Base-by-base conservation (phyloP, 2,888 invertebrate genomes). In the Phasia obesa region DNA sequence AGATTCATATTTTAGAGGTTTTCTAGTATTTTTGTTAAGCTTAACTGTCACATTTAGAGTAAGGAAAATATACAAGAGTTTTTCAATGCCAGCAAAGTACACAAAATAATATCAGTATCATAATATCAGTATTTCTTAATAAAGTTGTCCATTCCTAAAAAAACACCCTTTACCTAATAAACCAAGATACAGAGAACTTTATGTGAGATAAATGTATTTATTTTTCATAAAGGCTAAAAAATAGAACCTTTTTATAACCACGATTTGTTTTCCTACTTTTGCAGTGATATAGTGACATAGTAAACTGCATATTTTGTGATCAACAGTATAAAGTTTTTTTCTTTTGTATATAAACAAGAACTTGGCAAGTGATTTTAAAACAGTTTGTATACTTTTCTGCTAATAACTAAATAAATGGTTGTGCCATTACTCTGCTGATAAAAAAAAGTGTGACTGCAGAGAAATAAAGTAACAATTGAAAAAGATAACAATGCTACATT, bases 401-500 rank as follows among this genome's bases (percentile, higher is more conserved):
- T 59, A 57, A 73, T 73, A 78, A 78, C 57, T 64, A 25, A 57
- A 15, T n/a, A 19, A 64, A 62, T 49, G 2, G 27, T 31, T 19
- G 17, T 65, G 57, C 38, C 49, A 51, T 71, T 71, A 49, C 49
- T 64, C 11, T 42, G 70, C 21, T 49, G 9, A 57, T 49, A 79
- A 59, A 69, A 79, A 59, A 69, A 69, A 73, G 65, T 51, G 42
- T 21, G 65, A 49, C 57, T 79, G 78, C 71, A 73, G 51, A 42
- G 51, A 51, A 51, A 71, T 65, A 71, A 42, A 65, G 17, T 49
- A 51, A 51, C 38, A 21, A 67, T 42, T 17, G 2, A 17, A 44
- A 42, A 13, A 38, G 27, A 65, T 57, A 65, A 57, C n/a, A 69
- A 42, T 31, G 1, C 13, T 19, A 13, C 19, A 62, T 27, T 11